Base-by-base conservation (phyloP, 1,140 invertebrate species). In the Heliconius himera region DNA sequence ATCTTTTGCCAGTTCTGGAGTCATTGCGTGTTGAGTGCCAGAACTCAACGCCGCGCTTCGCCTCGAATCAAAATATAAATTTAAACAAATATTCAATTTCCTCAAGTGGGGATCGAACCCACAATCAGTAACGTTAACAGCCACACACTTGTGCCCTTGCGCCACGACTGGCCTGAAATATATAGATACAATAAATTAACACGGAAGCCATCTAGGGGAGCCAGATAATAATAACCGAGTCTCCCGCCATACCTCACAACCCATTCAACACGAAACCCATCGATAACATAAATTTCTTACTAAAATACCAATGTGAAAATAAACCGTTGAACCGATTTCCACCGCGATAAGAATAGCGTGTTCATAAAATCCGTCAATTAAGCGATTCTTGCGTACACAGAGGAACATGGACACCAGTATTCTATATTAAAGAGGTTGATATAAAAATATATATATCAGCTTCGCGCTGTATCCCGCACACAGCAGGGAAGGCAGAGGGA, bases 321-420 rank as follows among this genome's bases (percentile, higher is more conserved):
- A 36, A 60, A 38, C 51, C 29, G 26, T 66, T 66, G 54, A 66
- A 66, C 74, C 41, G 74, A 75, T 75, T 66, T 75, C 36, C 1
- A 60, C 54, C 1, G 6, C 54, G 74, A 75, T 75, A 75, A 75
- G 74, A 29, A 75, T 36, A 41, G 49, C 54, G 54, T 75, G 74
- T 54, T 75, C 74, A 75, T 75, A 75, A 75, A 75, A 75, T 75
- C 74, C 74, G 74, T 75, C 74, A 66, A 66, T 75, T 75, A 76
- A 76, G 60, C 60, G 41, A 51, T 66, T 76, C 36, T 38, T 76
- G 66, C 36, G 38, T 70, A 33, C 66, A 71, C 66, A 29, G 16
- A 41, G 66, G 33, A 49, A 76, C 60, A 70, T 18, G 1, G 20
- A 16, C 0, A n/a, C 8, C 18, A 4, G 70, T 38, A 72, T 72